Evolutionary conservation across 2,888 invertebrate genomes (phyloP), one percentile per base, ranked within the genome.

Genomic region (Odontocerum albicorne): DNA sequence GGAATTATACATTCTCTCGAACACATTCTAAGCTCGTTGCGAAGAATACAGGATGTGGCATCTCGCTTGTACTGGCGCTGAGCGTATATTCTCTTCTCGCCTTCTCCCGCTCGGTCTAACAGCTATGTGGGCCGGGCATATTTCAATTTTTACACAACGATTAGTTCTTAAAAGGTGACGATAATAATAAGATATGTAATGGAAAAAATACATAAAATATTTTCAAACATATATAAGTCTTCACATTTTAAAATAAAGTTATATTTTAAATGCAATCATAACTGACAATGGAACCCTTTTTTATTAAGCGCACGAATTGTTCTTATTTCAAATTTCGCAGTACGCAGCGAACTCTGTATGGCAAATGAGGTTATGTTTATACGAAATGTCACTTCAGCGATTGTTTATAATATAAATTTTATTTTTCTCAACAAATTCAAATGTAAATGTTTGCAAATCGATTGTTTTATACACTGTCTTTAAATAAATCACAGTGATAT

Each of bases 61-160:
- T 54, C 49, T 54, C 49, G 8, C n/a, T 54, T 49, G 8, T 3
- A 13, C 20, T n/a, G 17, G 32, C 12, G 35, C 8, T 10, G 35
- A 22, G 20, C 7, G 12, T 7, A 2, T 12, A 6, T 6, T 10
- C 20, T 2, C 44, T 6, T 55, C 55, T 49, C 49, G n/a, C 20
- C 49, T 44, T 44, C 4, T 15, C 51, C 36, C 27, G n/a, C 21
- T 35, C 43, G 7, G 15, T 40, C 27, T 31, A 35, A 36, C 31
- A 38, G 33, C 43, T 55, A 50, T 50, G 55, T 50, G 55, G 55
- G 55, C 50, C 50, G 55, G 55, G 55, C 49, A 35, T 45, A 52
- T 45, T 55, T 55, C 40, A 50, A 36, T 50, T 55, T 50, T 55
- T 40, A n/a, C 39, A 38, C 32, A 10, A 27, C 44, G 49, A 49